These are phyloP conservation scores for Kryptopterus vitreolus DNA, from an alignment of 2,797 vertebrate species.

Conservation along the genomic window DNA sequence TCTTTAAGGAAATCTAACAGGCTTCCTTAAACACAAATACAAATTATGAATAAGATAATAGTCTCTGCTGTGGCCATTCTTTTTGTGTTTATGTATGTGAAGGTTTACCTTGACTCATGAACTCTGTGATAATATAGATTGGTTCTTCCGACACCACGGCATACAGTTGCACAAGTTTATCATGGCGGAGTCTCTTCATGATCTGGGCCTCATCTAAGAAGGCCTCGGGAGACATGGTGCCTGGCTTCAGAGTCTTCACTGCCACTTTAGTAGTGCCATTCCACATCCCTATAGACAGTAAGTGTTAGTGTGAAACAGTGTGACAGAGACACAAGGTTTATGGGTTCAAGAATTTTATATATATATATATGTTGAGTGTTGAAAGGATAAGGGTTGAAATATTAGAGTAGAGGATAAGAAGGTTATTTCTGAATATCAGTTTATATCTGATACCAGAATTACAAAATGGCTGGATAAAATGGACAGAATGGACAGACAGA, in stretches of 20 bases:
- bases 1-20: slow-evolving; percentile 94
- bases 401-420: neutral
- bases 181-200: slow-evolving; percentile 95
- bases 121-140: slow-evolving; percentile 98
- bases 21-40: slow-evolving; percentile 77
- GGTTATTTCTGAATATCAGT: slow-evolving; percentile 15
- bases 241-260: slow-evolving; percentile 94
- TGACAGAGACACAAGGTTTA: neutral
- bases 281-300: slow-evolving; percentile 84
- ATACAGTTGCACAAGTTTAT: slow-evolving; percentile 97
- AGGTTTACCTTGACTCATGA: slow-evolving; percentile 88
- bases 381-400: neutral
- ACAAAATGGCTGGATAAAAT: slow-evolving; percentile 34
- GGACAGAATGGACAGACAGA: slow-evolving; percentile 15
- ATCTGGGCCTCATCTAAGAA: slow-evolving; percentile 98
- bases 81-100: neutral
- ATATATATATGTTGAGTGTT: too few species aligned
- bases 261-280: slow-evolving; percentile 95
- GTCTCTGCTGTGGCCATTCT: neutral
- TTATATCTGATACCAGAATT: too few species aligned
- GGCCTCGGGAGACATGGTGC: slow-evolving; percentile 96
- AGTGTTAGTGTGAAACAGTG: slow-evolving; percentile 16
- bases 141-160: slow-evolving; percentile 96
- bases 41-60: neutral
- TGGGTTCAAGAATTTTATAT: slow-evolving; percentile 14